A percentile compares a stretch with the other conserved stretches of the same genome.
Evolutionary conservation across 2,113 vertebrate species (phyloP).

Genomic region (Percopsis transmontana): DNA sequence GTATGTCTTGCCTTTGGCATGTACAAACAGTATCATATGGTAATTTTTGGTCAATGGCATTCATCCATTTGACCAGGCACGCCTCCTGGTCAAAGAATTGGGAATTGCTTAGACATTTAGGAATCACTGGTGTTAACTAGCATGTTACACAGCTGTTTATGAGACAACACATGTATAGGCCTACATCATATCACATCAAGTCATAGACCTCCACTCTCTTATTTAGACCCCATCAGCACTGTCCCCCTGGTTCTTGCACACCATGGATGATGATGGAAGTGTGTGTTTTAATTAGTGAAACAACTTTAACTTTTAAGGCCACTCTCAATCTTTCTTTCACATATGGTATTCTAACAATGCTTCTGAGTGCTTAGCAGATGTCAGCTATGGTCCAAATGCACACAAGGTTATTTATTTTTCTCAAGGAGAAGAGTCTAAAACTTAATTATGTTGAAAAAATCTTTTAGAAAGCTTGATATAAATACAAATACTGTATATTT

Average conservation of each 20-base stretch:
- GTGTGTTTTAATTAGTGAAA: slow-evolving; percentile 52
- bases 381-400: background rate
- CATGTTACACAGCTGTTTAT: slow-evolving; percentile 16
- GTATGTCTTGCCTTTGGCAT: no score
- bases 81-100: no score
- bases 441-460: background rate
- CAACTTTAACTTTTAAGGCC: slow-evolving; percentile 6
- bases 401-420: background rate
- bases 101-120: no score
- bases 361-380: slow-evolving; percentile 7
- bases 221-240: slow-evolving; percentile 60
- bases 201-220: slow-evolving; percentile 44
- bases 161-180: slow-evolving; percentile 16
- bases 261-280: slow-evolving; percentile 25
- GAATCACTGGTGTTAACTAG: no score
- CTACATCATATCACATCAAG: slow-evolving; percentile 30
- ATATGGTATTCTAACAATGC: slow-evolving; percentile 2
- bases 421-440: background rate
- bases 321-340: slow-evolving; percentile 3
- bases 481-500: no score
- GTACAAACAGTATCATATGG: no score
- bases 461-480: background rate
- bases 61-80: no score
- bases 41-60: no score
- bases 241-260: background rate